Conservation (phyloP, 2,113 vertebrate species). For the Rostratula benghalensis region DNA sequence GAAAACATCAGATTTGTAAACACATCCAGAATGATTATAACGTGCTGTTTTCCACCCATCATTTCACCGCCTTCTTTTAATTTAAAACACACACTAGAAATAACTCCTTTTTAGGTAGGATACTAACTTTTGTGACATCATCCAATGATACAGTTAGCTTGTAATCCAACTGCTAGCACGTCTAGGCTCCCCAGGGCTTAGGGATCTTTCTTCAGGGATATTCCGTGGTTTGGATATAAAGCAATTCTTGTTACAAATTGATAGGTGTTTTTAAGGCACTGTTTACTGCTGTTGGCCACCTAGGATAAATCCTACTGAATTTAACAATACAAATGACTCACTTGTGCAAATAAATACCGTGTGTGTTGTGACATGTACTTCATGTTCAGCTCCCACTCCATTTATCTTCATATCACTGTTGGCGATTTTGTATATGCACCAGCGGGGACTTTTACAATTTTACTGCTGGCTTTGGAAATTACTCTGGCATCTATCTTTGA, state of each 20-base stretch:
- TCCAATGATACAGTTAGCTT: background rate
- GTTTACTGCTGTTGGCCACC: background rate
- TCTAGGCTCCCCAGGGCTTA: background rate
- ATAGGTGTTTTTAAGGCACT: background rate
- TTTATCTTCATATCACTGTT: background rate
- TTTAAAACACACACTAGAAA: background rate
- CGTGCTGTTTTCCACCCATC: background rate
- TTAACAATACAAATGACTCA: background rate
- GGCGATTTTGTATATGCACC: background rate
- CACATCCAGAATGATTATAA: background rate
- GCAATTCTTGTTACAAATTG: background rate
- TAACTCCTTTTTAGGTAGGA: background rate
- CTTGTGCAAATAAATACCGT: background rate
- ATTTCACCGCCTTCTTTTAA: background rate
- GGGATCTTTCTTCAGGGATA: background rate
- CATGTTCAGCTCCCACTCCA: background rate
- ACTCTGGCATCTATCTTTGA: background rate
- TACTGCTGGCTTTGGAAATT: background rate
- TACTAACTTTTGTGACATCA: background rate
- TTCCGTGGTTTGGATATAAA: background rate
- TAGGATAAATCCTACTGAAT: background rate
- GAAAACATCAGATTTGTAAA: background rate
- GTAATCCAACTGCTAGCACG: background rate
- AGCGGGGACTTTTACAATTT: background rate
- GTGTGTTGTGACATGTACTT: background rate